Conservation (phyloP, 2,888 invertebrate species). For the Lymantria monacha region DNA sequence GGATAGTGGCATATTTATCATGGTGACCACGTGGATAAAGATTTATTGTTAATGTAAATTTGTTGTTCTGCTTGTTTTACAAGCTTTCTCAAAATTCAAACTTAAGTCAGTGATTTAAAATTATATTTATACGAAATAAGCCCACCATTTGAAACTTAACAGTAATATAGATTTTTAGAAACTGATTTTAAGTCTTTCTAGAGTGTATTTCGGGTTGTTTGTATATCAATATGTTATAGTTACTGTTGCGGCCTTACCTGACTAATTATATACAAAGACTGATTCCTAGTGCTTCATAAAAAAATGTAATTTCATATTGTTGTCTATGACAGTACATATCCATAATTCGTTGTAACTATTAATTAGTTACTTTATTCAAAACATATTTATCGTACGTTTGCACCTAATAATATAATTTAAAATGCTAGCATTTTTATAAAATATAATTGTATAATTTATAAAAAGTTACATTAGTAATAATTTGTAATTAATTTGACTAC, state of each 20-base stretch:
- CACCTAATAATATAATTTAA: not conserved
- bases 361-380: conserved; percentile 1
- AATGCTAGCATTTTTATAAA: not conserved
- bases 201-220: too few relatives aligned
- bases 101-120: too few relatives aligned
- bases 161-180: too few relatives aligned
- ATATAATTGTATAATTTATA: not conserved
- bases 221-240: not conserved
- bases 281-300: conserved; percentile 29
- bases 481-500: not conserved
- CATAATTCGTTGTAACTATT: conserved; percentile 12
- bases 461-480: not conserved
- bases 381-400: conserved; percentile 6
- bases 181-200: too few relatives aligned
- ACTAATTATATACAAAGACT: conserved; percentile 27
- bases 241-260: conserved; percentile 27
- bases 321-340: conserved; percentile 20
- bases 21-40: too few relatives aligned
- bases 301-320: conserved; percentile 3
- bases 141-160: too few relatives aligned
- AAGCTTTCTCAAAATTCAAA: too few relatives aligned
- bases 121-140: too few relatives aligned
- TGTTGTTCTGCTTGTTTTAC: too few relatives aligned
- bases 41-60: too few relatives aligned
- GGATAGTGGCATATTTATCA: too few relatives aligned